phyloP scores from a whole-genome alignment of 2,888 invertebrate genomes.

The Psococerastis gibbosa region DNA sequence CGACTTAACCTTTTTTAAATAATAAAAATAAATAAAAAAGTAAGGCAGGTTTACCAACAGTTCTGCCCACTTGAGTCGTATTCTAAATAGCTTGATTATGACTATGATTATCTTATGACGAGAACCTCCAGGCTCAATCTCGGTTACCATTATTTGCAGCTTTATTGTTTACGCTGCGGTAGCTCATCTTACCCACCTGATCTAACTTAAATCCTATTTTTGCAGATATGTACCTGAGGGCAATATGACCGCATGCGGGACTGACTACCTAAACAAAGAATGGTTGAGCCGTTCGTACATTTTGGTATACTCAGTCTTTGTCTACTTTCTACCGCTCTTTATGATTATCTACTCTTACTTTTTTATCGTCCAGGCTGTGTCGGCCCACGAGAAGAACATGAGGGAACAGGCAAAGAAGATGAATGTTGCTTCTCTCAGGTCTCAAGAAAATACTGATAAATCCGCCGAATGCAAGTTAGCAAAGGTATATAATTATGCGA shows the following conservation, averaged over 20 bases:
- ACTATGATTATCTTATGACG: too few relatives aligned
- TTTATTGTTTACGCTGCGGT: too few relatives aligned
- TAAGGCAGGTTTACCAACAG: too few relatives aligned
- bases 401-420: slow-evolving; percentile 84
- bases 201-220: slow-evolving; percentile 6
- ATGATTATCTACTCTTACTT: slow-evolving; percentile 74
- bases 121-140: too few relatives aligned
- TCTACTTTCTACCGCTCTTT: slow-evolving; percentile 55
- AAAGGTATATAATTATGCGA: slow-evolving; percentile 37
- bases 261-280: slow-evolving; percentile 62
- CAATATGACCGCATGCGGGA: slow-evolving; percentile 84
- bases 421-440: slow-evolving; percentile 76
- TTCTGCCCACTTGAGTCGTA: too few relatives aligned
- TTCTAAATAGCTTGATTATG: too few relatives aligned
- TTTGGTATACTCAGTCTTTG: slow-evolving; percentile 53
- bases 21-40: too few relatives aligned
- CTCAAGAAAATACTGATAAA: slow-evolving; percentile 53
- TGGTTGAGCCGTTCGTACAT: slow-evolving; percentile 64
- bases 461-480: slow-evolving; percentile 76
- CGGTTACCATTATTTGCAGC: too few relatives aligned
- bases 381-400: slow-evolving; percentile 71
- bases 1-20: too few relatives aligned
- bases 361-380: slow-evolving; percentile 68
- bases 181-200: too few relatives aligned
- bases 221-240: slow-evolving; percentile 79